Evolutionary conservation across 1,140 invertebrate species (phyloP), one percentile per base, ranked within the genome.

Genomic region (Lysiphlebus fabarum): DNA sequence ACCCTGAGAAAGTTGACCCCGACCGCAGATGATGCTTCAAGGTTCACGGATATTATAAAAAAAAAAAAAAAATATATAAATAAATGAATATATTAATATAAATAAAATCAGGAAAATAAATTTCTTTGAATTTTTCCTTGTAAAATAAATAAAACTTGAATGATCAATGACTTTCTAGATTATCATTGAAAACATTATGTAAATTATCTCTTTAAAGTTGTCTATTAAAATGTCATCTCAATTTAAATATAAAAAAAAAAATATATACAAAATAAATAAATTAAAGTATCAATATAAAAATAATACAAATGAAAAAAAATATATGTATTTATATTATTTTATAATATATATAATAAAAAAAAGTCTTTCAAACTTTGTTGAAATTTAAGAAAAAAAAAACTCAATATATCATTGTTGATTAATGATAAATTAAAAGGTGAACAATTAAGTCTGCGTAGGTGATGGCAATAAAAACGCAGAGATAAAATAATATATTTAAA

Each of bases 11-110:
- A 26, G 17, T 26, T 45, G 41, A 43, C 53, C 53, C 8, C 53
- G 53, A 55, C 53, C 43, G 43, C 53, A 33, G 44, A 55, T 33
- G 14, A 42, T 44, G 11, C 40, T 41, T 43, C 53, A 11, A 45
- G 53, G 47, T 49, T 49, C 50, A 37, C 37, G 34, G 43, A 45
- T 45, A 26, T 45, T 6, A 45, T 45, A 14, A 14, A 45, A 45
- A 45, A 5, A 45, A 14, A n/a, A 45, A 44, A 14, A 45, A 45
- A 45, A 45, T 44, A 12, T 0, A 11, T 44, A 11, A 11, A 44
- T 44, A n/a, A 12, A 44, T 44, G 7, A 44, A 44, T 44, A 10
- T n/a, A 12, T 7, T 7, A 42, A 42, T 42, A n/a, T n/a, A n/a
- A n/a, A n/a, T n/a, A n/a, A n/a, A 10, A 42, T 42, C n/a, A n/a